Evolutionary conservation across 2,888 invertebrate species (phyloP), one percentile per base, ranked within the genome.

Genomic region (Anagyrus pseudococci): DNA sequence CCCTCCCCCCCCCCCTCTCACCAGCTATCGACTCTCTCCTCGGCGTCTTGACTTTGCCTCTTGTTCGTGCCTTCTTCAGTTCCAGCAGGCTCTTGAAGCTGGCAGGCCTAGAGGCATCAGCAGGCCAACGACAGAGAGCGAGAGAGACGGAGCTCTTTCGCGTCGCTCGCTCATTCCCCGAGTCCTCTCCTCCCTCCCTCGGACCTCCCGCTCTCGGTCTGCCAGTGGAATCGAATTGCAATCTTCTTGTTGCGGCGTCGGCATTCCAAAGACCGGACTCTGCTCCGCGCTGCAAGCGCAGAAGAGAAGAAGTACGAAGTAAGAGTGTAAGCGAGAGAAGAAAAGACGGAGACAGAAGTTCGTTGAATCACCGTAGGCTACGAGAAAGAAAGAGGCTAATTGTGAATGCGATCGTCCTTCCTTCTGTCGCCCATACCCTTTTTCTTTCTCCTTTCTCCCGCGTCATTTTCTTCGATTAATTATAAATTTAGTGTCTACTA

Each of bases 251-350:
- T 64, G 65, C 29, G 52, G 44, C 66, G 70, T 68, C 73, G 72
- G 75, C 75, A 76, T 76, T 76, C 76, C 76, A 71, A 71, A 73
- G 75, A 71, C 71, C 71, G 68, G 71, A 69, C 72, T 62, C 6
- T 6, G 20, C 4, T 15, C 47, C 23, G 19, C 6, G 54, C 40
- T 33, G 37, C 33, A 41, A 50, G 54, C 41, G 29, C 54, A 19
- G 41, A 19, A 57, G 23, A 54, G 29, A 67, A 41, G 56, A 43
- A 55, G 29, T 2, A 37, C 2, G 57, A 41, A 17, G 49, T 25
- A 46, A 54, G 40, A 49, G 29, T 54, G 48, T 17, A 33, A 61
- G 44, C n/a, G n/a, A n/a, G 19, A 2, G 37, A 23, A 22, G 29
- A 23, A 29, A 20, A 15, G 33, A 17, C 4, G 8, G 33, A 29